Conservation (phyloP, 2,113 vertebrate genomes). For the Tiliqua scincoides region DNA sequence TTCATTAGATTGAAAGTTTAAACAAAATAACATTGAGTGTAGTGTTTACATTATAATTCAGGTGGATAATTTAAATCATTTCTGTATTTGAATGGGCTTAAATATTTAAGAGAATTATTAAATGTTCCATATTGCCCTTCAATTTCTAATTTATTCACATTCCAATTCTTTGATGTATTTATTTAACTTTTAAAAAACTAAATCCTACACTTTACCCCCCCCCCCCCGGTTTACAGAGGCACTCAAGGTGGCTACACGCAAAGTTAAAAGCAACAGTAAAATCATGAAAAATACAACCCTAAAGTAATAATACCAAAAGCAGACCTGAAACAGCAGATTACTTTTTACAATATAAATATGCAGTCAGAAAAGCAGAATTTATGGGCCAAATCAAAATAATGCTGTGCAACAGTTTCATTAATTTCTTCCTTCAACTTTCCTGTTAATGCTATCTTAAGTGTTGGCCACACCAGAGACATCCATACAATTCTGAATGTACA, state of each 20-base stretch:
- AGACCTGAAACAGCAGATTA: no score
- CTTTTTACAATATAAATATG: slow-evolving; percentile 6
- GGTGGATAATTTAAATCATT: slow-evolving; percentile 45
- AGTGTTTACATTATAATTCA: slow-evolving; percentile 42
- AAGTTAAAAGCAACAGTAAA: no score
- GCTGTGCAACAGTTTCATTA: neutral
- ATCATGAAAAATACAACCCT: no score
- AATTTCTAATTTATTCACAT: neutral
- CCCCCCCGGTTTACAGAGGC: no score
- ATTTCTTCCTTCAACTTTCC: neutral
- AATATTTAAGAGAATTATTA: neutral
- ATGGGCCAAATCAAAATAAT: neutral
- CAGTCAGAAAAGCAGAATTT: slow-evolving; percentile 22
- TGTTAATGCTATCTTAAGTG: slow-evolving; percentile 29
- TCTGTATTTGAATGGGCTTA: slow-evolving; percentile 12
- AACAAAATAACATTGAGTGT: slow-evolving; percentile 52
- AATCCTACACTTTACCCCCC: no score
- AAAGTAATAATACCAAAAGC: no score
- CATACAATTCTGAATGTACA: slow-evolving; percentile 3
- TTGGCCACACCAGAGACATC: neutral
- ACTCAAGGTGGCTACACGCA: no score
- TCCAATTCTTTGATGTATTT: neutral
- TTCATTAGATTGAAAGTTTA: slow-evolving; percentile 36
- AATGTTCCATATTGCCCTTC: neutral
- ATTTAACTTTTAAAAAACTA: no score